These are phyloP conservation scores for Cossypha polioptera DNA, from an alignment of 2,797 vertebrate genomes.

Conservation along the genomic window DNA sequence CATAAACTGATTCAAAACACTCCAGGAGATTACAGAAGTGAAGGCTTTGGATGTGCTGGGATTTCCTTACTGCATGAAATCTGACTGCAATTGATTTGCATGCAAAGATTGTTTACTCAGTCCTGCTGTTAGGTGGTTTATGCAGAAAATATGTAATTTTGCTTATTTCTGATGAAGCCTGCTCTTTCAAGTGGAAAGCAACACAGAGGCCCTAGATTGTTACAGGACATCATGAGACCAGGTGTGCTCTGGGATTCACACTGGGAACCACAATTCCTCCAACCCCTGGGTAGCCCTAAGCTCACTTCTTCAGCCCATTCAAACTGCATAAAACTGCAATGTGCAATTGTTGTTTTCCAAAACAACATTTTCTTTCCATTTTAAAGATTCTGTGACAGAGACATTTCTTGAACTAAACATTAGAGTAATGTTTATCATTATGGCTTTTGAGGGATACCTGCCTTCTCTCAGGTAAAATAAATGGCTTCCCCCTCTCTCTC, in stretches of 20 bases:
- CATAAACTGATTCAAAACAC: constrained; percentile 18
- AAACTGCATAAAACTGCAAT: not conserved
- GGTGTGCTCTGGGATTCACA: not conserved
- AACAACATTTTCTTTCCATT: not conserved
- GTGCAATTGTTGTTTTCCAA: not conserved
- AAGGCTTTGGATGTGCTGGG: constrained; percentile 2
- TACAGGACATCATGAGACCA: not conserved
- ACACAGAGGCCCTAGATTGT: not conserved
- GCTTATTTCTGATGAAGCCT: not conserved
- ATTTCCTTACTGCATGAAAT: constrained; percentile 16
- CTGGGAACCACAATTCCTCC: not conserved
- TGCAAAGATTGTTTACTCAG: constrained; percentile 28
- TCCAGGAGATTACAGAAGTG: constrained; percentile 21
- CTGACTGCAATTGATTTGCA: constrained; percentile 31
- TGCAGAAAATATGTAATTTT: constrained; percentile 25
- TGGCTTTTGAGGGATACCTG: not conserved
- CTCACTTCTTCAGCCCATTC: not conserved
- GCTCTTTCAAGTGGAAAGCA: not conserved
- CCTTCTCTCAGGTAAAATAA: not conserved
- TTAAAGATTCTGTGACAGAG: not conserved
- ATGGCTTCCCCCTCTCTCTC: not conserved
- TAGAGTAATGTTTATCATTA: not conserved
- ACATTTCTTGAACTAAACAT: not conserved
- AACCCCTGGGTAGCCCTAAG: not conserved
- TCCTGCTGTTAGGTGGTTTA: constrained; percentile 37